A percentile compares a stretch with the other conserved stretches of the same genome.
phyloP scores from a whole-genome alignment of 2,113 vertebrate species.

The Xenopus borealis region DNA sequence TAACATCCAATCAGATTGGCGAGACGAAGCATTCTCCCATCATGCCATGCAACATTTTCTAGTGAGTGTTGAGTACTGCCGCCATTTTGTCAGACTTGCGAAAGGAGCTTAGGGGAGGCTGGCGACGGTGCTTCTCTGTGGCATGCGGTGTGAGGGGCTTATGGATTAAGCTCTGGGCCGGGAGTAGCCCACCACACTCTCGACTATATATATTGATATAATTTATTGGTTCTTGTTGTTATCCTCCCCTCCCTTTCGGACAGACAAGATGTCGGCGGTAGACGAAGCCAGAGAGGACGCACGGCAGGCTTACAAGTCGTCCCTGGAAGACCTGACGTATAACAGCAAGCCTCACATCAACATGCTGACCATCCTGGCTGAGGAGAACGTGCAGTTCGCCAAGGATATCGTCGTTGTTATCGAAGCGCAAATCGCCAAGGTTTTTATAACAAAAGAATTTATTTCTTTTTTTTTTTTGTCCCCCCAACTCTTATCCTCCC shows the following conservation, averaged over 20 bases:
- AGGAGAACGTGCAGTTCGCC: constrained; percentile 97
- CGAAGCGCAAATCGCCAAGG: constrained; percentile 99
- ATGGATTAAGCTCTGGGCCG: neutral
- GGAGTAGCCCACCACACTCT: too few relatives aligned
- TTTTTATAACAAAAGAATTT: constrained; percentile 78
- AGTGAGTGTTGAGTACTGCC: neutral
- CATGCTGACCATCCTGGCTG: constrained; percentile 98
- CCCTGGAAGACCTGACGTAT: constrained; percentile 95
- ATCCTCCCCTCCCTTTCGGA: too few relatives aligned
- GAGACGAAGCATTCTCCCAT: neutral
- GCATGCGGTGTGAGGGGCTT: too few relatives aligned
- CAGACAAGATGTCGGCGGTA: constrained; percentile 68
- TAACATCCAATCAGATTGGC: neutral
- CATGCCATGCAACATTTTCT: neutral
- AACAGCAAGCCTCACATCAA: constrained; percentile 99
- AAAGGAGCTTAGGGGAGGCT: neutral
- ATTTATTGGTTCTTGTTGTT: neutral
- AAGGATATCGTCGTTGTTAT: constrained; percentile 99
- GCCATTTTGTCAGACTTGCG: constrained; percentile 19
- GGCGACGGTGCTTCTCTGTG: too few relatives aligned
- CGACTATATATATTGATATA: too few relatives aligned
- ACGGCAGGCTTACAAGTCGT: constrained; percentile 93
- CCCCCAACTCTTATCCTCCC: constrained; percentile 34
- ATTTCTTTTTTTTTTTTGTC: constrained; percentile 49
- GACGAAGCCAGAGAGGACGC: constrained; percentile 84